phyloP scores from a whole-genome alignment of 2,888 invertebrate genomes.

The Epiblema foenella region DNA sequence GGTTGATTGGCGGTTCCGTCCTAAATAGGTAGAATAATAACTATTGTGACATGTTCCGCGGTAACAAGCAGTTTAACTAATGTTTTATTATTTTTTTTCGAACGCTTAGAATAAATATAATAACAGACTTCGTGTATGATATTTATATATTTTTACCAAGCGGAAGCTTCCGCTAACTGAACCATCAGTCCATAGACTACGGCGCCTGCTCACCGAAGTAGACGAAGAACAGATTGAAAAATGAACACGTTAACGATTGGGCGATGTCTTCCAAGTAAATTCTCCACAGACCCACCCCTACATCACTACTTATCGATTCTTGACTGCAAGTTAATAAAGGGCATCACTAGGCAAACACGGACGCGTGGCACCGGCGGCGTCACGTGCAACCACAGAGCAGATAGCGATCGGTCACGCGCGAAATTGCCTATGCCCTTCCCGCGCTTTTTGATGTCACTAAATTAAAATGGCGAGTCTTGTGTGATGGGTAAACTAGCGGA shows the following conservation, averaged over 20 bases:
- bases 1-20: background rate
- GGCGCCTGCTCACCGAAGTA: too few species aligned
- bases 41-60: too few species aligned
- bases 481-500: conserved; percentile 25
- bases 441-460: conserved; percentile 61
- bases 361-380: conserved; percentile 73
- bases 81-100: too few species aligned
- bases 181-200: too few species aligned
- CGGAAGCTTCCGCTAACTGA: too few species aligned
- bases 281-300: conserved; percentile 5
- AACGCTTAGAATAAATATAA: too few species aligned
- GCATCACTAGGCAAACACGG: conserved; percentile 70
- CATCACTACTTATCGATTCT: conserved; percentile 35
- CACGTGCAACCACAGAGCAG: conserved; percentile 69
- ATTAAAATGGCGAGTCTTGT: conserved; percentile 40
- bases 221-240: background rate
- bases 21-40: background rate
- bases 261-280: background rate
- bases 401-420: conserved; percentile 74
- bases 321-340: conserved; percentile 70
- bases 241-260: background rate
- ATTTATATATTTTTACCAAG: too few species aligned
- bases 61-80: too few species aligned
- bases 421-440: conserved; percentile 71
- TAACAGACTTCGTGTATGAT: too few species aligned